Evolutionary conservation across 2,797 vertebrate genomes (phyloP).

Genomic region (Lutjanus argentimaculatus): DNA sequence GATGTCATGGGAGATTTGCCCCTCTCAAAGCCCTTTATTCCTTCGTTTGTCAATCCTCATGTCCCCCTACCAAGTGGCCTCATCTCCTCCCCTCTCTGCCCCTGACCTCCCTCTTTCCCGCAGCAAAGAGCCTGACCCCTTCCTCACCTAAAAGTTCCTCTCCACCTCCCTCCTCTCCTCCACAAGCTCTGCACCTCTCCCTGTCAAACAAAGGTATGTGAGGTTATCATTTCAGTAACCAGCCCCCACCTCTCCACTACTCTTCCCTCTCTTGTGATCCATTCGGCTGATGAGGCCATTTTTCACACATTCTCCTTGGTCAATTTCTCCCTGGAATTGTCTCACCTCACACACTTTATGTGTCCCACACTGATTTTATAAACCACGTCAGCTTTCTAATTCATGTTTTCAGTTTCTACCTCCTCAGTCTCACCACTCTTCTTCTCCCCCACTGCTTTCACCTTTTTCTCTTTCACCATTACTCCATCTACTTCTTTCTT

Average conservation of each 20-base stretch:
- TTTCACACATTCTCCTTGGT: slow-evolving; percentile 37
- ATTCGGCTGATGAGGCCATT: slow-evolving; percentile 23
- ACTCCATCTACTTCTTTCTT: neutral
- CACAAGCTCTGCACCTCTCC: slow-evolving; percentile 13
- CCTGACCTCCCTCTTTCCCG: slow-evolving; percentile 45
- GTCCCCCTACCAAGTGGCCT: slow-evolving; percentile 5
- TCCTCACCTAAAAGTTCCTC: slow-evolving; percentile 25
- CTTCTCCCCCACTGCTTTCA: neutral
- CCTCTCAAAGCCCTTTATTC: slow-evolving; percentile 29
- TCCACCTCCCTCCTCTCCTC: slow-evolving; percentile 11
- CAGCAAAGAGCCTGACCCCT: slow-evolving; percentile 29
- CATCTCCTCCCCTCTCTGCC: slow-evolving; percentile 8
- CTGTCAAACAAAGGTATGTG: slow-evolving; percentile 44
- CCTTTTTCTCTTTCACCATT: neutral
- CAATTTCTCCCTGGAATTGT: slow-evolving; percentile 4
- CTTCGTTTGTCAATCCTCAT: slow-evolving; percentile 27
- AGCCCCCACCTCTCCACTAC: neutral
- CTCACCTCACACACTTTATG: neutral
- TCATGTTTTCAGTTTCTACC: slow-evolving; percentile 8
- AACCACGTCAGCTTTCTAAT: neutral
- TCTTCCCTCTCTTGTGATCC: neutral
- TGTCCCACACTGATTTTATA: slow-evolving; percentile 14
- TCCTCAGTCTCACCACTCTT: neutral
- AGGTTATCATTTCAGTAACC: slow-evolving; percentile 56
- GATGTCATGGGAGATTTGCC: slow-evolving; percentile 61